phyloP scores from a whole-genome alignment of 2,797 vertebrate genomes.

The Euphonia xanthogaster region DNA sequence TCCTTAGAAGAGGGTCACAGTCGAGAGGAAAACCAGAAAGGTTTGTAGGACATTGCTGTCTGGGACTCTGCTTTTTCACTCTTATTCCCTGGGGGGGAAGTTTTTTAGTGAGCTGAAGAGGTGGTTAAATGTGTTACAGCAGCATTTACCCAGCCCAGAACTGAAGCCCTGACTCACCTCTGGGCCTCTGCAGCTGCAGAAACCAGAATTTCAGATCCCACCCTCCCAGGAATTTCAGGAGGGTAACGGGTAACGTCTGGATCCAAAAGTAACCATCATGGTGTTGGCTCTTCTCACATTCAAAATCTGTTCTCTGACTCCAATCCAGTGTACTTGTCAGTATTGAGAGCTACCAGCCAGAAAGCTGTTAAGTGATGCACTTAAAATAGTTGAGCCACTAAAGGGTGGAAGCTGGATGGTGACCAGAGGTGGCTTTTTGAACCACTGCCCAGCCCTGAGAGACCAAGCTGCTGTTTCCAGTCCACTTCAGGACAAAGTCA shows the following conservation, averaged over 20 bases:
- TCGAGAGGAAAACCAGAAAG: not conserved
- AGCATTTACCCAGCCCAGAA: not conserved
- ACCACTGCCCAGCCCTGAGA: not conserved
- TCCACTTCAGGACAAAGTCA: not conserved
- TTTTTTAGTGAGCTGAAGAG: not conserved
- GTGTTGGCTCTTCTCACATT: not conserved
- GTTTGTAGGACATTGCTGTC: not conserved
- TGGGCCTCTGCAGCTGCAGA: not conserved
- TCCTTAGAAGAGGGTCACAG: not conserved
- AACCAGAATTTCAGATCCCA: not conserved
- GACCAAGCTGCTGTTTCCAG: not conserved
- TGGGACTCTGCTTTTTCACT: not conserved
- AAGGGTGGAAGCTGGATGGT: not conserved
- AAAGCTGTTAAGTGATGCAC: not conserved
- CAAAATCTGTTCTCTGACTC: not conserved
- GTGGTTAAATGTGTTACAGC: not conserved
- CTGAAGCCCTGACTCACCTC: not conserved
- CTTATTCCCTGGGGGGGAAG: not conserved
- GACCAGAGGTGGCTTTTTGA: not conserved
- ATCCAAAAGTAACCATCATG: not conserved
- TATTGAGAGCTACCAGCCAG: not conserved
- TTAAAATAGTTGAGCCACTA: not conserved
- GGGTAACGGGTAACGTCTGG: not conserved
- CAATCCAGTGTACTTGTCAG: not conserved
- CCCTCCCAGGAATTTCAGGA: not conserved